Conservation (phyloP, 2,113 vertebrate species). For the Myrmecophaga tridactyla region DNA sequence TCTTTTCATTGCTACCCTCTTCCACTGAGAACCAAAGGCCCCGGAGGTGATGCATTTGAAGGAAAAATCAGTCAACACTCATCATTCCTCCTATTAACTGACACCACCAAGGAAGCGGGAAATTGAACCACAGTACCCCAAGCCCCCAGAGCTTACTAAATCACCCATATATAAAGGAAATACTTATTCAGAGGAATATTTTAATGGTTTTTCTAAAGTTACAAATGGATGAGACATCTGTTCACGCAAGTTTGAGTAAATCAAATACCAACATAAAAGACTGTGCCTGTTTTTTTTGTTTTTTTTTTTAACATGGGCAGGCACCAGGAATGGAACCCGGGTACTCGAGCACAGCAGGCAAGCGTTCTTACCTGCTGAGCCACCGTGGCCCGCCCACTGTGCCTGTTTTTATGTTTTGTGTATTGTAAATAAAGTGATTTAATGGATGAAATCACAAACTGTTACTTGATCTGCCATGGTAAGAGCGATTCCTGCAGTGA, state of each 20-base stretch:
- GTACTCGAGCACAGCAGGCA: too few species aligned
- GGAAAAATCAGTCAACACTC: conserved; percentile 44
- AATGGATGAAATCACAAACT: conserved; percentile 60
- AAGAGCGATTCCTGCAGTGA: background rate
- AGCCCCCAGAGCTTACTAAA: background rate
- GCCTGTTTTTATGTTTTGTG: conserved; percentile 54
- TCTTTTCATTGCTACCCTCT: conserved; percentile 2
- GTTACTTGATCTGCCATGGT: conserved; percentile 1
- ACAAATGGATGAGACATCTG: conserved; percentile 64
- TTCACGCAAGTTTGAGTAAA: conserved; percentile 58
- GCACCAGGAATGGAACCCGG: too few species aligned
- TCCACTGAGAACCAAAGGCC: background rate
- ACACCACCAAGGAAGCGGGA: conserved; percentile 14
- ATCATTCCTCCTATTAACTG: conserved; percentile 23
- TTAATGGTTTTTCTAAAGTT: conserved; percentile 64
- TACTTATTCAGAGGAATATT: conserved; percentile 56
- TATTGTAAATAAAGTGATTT: conserved; percentile 69
- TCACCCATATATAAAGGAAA: conserved; percentile 59
- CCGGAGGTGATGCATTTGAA: background rate
- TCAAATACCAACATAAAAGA: conserved; percentile 61
- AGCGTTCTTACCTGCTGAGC: too few species aligned
- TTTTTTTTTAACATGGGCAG: too few species aligned
- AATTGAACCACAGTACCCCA: conserved; percentile 35
- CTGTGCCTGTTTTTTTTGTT: conserved; percentile 60
- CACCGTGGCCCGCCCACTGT: too few species aligned